Evolutionary conservation across 1,140 invertebrate species (phyloP), one percentile per base, ranked within the genome.

Genomic region (Aphaenogaster floridana): DNA sequence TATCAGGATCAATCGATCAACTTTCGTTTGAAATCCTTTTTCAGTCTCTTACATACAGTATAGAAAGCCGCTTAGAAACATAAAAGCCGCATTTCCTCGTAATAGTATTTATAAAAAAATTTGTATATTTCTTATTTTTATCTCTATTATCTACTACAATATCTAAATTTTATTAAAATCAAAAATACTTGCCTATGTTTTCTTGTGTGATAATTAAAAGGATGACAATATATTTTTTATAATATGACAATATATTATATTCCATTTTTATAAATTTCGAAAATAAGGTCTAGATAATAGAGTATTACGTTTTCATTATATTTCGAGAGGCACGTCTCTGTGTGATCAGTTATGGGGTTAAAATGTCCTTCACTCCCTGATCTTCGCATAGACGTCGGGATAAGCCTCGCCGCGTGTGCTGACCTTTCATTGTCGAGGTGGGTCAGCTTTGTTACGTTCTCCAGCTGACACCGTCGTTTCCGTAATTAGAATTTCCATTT

Each of bases 401-500:
- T 72, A 83, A 83, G 28, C 52, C 39, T 83, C 50, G 52, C 66
- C 13, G 28, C 28, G 28, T 74, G 17, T 83, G 80, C 80, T 83
- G 80, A 83, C 68, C 80, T 83, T 83, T 83, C 80, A 83, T 83
- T 83, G 80, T 48, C 15, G 68, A 48, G 68, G 13, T 57, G n/a
- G 80, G 17, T 8, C 28, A 39, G 79, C 52, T 83, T 59, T 68
- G 80, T 74, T 83, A 74, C 17, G 17, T 61, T 61, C 52, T 48
- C 17, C 69, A 83, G 80, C 80, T 83, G 68, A 83, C 80, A 83
- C 52, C 54, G 52, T 54, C 68, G 54, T 83, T 83, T 83, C 42
- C 68, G 68, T 83, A 83, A 83, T 83, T 83, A 83, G 28, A 83
- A 83, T 83, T 83, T 61, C 80, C 68, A 74, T 83, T 83, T 83